A percentile compares a stretch with the other conserved stretches of the same genome.
Evolutionary conservation across 2,888 invertebrate species (phyloP).

Genomic region (Chelonus formosanus): DNA sequence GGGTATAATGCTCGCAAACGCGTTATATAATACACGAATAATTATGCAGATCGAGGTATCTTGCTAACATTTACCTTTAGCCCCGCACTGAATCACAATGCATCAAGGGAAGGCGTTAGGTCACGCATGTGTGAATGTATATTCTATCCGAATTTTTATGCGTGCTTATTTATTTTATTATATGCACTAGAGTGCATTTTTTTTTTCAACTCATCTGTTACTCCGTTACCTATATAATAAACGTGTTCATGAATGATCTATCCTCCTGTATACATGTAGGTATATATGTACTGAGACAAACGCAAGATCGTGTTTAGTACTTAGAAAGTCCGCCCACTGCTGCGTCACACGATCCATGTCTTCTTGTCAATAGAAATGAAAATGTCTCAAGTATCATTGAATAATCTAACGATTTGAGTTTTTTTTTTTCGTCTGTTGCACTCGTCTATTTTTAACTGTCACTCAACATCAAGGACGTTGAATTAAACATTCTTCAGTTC

Average conservation of each 20-base stretch:
- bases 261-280: neutral
- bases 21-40: constrained; percentile 52
- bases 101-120: constrained; percentile 34
- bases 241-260: too few relatives aligned
- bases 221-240: too few relatives aligned
- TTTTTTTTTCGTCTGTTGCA: neutral
- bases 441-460: neutral
- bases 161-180: constrained; percentile 23
- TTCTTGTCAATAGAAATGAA: constrained; percentile 23
- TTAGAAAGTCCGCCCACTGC: constrained; percentile 57
- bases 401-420: constrained; percentile 16
- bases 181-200: constrained; percentile 34
- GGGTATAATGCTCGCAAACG: constrained; percentile 21
- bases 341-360: constrained; percentile 45
- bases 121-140: constrained; percentile 44
- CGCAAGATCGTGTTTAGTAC: constrained; percentile 38
- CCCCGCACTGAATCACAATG: constrained; percentile 45
- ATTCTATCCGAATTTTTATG: constrained; percentile 10
- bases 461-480: neutral
- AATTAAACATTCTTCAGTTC: too few relatives aligned
- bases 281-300: neutral
- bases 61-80: constrained; percentile 55
- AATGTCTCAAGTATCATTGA: constrained; percentile 26
- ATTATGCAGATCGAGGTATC: constrained; percentile 53
- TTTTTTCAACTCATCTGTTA: constrained; percentile 38